Base-by-base conservation (phyloP, 2,113 vertebrate genomes). In the Nothoprocta perdicaria region DNA sequence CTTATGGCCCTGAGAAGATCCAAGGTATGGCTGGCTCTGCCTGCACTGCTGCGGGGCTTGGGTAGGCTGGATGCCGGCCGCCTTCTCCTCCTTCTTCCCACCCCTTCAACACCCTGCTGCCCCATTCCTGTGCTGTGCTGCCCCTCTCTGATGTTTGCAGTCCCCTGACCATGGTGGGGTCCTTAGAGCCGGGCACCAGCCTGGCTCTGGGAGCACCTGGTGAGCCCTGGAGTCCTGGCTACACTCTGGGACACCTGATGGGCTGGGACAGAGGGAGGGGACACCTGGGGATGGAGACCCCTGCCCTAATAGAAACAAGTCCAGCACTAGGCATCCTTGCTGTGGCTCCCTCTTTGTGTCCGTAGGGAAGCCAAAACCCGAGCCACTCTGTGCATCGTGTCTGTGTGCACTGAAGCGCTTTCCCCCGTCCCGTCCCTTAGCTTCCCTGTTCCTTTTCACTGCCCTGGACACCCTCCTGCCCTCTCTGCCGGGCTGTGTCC, bases 1-100 rank as follows among this genome's bases (percentile, higher is more conserved):
- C 99, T 40, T 99, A 99, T 2, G 99, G 98, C 29, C 99, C 99
- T 1, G 99, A 99, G 96, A 99, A 99, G 97, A 99, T 99, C 63
- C 98, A 99, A 98, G 99, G 99, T 99, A 98, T 72, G 35, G 26
- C 74, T 78, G 76, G 40, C n/a, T 58, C 74, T 33, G 41, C 7
- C 6, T 57, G 16, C 43, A 10, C 35, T 33, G 7, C 48, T 1
- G 0, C 2, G 3, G 24, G 10, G 11, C 0, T 65, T 85, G 2
- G 9, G 40, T 55, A 55, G 68, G 77, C 72, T 87, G 62, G 26
- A 12, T 80, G 24, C 55, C n/a, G 11, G 27, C 46, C 69, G 12
- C 41, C 82, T 81, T 77, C 71, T 38, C 52, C 9, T 35, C 71
- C 9, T 50, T 12, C 26, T 22, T 27, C 40, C 31, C 4, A n/a